These are phyloP conservation scores for Atractosteus spatula DNA, from an alignment of 2,113 vertebrate genomes.

Conservation along the genomic window DNA sequence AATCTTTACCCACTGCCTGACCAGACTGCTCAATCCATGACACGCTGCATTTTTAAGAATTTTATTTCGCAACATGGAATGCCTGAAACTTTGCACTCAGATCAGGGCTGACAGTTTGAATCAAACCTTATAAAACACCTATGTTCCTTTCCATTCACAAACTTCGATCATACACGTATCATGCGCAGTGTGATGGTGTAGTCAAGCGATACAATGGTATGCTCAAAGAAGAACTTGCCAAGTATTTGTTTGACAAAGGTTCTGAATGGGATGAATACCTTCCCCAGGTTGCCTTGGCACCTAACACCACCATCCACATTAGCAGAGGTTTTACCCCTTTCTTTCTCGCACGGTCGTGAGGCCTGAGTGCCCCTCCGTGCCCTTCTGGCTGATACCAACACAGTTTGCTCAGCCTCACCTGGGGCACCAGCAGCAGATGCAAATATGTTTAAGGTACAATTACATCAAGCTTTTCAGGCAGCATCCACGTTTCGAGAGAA, in stretches of 20 bases:
- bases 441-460: background rate
- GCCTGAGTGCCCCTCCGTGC: constrained; percentile 4
- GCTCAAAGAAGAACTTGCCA: constrained; percentile 12
- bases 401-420: background rate
- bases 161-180: constrained; percentile 7
- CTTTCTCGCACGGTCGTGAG: constrained; percentile 2
- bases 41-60: constrained; percentile 15
- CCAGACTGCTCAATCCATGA: constrained; percentile 9
- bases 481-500: constrained; percentile 5
- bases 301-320: constrained; percentile 17
- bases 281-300: constrained; percentile 11
- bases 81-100: background rate
- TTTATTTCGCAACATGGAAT: constrained; percentile 18
- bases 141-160: constrained; percentile 11
- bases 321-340: constrained; percentile 17
- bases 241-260: constrained; percentile 17
- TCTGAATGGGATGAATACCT: constrained; percentile 20
- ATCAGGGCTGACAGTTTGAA: constrained; percentile 8
- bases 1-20: constrained; percentile 15
- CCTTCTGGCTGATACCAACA: background rate
- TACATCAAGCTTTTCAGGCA: background rate
- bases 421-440: constrained; percentile 10
- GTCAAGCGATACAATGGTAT: constrained; percentile 5
- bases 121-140: background rate
- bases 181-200: constrained; percentile 4